A percentile compares a stretch with the other conserved stretches of the same genome.
Conservation (phyloP, 2,113 vertebrate genomes). For the Microcebus murinus region DNA sequence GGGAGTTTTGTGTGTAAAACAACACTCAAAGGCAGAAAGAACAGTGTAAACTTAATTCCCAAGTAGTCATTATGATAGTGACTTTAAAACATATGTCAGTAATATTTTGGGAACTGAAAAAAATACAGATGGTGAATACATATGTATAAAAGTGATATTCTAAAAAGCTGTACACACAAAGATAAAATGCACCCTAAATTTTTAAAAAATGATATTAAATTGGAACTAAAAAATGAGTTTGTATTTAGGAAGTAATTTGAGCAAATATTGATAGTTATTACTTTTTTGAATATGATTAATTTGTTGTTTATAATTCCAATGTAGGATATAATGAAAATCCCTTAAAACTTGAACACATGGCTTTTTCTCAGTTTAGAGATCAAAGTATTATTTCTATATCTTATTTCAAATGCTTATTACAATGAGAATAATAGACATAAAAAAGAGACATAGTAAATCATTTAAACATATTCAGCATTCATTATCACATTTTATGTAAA, state of each 20-base stretch:
- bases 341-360: background rate
- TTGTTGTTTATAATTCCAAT: background rate
- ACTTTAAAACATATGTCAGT: slow-evolving; percentile 51
- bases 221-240: background rate
- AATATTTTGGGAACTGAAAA: slow-evolving; percentile 53
- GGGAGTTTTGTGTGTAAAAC: slow-evolving; percentile 31
- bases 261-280: background rate
- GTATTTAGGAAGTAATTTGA: background rate
- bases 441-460: background rate
- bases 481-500: background rate
- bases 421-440: background rate
- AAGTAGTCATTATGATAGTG: slow-evolving; percentile 14
- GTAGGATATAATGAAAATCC: background rate
- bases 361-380: background rate
- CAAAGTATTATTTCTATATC: background rate
- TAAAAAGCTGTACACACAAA: background rate
- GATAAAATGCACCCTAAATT: background rate
- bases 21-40: background rate
- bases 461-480: background rate
- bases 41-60: background rate
- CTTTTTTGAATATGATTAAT: background rate
- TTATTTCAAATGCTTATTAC: background rate
- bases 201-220: background rate
- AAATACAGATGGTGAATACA: slow-evolving; percentile 45
- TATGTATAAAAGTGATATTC: slow-evolving; percentile 35